phyloP scores from a whole-genome alignment of 2,113 vertebrate genomes.

The Pelobates fuscus region DNA sequence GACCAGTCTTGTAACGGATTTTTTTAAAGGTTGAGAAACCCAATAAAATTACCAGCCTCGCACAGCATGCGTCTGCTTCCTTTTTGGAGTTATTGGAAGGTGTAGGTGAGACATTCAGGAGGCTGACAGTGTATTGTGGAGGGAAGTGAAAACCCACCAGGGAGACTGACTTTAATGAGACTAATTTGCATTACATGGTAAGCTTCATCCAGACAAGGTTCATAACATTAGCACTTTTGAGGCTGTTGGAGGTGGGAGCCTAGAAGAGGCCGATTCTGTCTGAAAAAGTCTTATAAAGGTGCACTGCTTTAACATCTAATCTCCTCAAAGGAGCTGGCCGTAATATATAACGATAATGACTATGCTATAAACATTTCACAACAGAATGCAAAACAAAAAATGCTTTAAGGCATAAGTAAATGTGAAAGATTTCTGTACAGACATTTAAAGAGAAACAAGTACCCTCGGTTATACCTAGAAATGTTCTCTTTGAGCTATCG shows the following conservation, averaged over 20 bases:
- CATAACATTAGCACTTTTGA: conserved; percentile 50
- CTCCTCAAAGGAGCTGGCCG: conserved; percentile 9
- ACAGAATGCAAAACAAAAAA: neutral
- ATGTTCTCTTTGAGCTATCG: too few relatives aligned
- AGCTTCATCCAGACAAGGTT: conserved; percentile 48
- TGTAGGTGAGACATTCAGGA: conserved; percentile 87
- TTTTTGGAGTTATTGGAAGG: conserved; percentile 82
- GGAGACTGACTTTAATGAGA: conserved; percentile 63
- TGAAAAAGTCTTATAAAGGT: conserved; percentile 17
- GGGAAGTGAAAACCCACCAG: conserved; percentile 67
- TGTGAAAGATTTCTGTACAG: neutral
- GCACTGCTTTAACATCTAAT: conserved; percentile 20
- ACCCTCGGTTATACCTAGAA: too few relatives aligned
- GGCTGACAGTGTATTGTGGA: conserved; percentile 81
- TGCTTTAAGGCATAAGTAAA: neutral
- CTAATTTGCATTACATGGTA: conserved; percentile 49
- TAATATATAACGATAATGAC: neutral
- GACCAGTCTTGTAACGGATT: conserved; percentile 80
- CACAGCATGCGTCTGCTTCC: conserved; percentile 85
- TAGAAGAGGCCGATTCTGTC: neutral
- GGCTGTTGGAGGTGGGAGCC: conserved; percentile 44
- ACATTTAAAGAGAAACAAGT: too few relatives aligned
- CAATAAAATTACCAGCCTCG: conserved; percentile 85
- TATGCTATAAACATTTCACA: neutral
- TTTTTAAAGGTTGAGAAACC: conserved; percentile 81